phyloP scores from a whole-genome alignment of 2,113 vertebrate genomes.

The Pantherophis guttatus region DNA sequence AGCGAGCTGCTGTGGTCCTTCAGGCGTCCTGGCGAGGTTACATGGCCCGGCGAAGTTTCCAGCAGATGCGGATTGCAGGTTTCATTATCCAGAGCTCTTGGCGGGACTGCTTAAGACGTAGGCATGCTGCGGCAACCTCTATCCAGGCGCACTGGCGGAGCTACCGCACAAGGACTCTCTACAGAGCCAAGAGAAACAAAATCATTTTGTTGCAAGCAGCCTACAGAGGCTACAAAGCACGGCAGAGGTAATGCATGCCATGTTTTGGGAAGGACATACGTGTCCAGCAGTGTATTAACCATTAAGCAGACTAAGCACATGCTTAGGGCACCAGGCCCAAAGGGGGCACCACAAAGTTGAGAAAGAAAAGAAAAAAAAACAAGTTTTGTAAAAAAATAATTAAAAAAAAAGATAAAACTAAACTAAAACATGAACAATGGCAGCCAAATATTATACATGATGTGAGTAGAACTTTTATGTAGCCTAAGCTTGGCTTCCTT shows the following conservation, averaged over 20 bases:
- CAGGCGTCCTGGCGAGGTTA: slow-evolving; percentile 87
- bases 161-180: slow-evolving; percentile 68
- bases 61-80: slow-evolving; percentile 76
- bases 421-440: no score
- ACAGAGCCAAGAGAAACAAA: slow-evolving; percentile 58
- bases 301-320: no score
- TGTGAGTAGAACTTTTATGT: no score
- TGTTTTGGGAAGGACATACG: background rate
- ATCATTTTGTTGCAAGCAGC: slow-evolving; percentile 77
- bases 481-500: no score
- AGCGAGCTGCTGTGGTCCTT: slow-evolving; percentile 76
- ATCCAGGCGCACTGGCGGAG: slow-evolving; percentile 88
- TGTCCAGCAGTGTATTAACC: background rate
- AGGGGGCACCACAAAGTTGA: no score
- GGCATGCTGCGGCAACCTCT: slow-evolving; percentile 72
- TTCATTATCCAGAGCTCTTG: slow-evolving; percentile 84
- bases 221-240: slow-evolving; percentile 77
- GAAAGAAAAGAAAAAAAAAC: no score
- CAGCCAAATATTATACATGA: no score
- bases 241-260: slow-evolving; percentile 77
- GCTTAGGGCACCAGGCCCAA: no score
- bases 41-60: slow-evolving; percentile 71
- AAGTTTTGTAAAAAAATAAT: no score
- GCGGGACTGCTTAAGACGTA: slow-evolving; percentile 64
- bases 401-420: no score